Conservation (phyloP, 2,797 vertebrate species). For the Toxotes lorentzi region DNA sequence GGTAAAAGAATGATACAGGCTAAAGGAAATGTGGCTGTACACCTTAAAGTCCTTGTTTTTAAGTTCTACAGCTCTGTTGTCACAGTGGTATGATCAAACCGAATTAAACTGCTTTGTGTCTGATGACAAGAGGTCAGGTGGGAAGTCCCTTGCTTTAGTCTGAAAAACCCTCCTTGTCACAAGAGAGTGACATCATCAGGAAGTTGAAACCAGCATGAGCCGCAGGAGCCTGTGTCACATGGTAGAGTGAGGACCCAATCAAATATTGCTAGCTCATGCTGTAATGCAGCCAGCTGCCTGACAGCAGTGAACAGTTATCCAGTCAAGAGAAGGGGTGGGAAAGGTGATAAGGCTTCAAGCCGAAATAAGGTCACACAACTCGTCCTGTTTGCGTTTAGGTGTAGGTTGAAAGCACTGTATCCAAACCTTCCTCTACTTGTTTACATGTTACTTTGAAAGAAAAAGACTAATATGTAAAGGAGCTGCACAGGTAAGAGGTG, state of each 20-base stretch:
- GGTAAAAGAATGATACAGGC: slow-evolving; percentile 32
- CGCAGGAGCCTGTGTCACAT: slow-evolving; percentile 61
- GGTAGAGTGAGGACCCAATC: slow-evolving; percentile 55
- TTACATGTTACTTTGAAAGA: background rate
- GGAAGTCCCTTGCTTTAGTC: slow-evolving; percentile 68
- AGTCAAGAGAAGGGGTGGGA: background rate
- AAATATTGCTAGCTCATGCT: slow-evolving; percentile 60
- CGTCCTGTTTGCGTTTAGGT: background rate
- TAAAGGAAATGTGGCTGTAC: background rate
- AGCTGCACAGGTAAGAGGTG: background rate
- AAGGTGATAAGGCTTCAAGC: background rate
- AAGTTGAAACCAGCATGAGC: slow-evolving; percentile 67
- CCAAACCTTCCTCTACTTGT: background rate
- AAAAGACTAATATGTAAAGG: background rate
- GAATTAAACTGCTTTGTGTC: slow-evolving; percentile 10
- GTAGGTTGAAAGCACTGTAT: background rate
- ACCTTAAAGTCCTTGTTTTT: background rate
- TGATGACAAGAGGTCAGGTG: slow-evolving; percentile 24
- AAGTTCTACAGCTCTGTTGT: background rate
- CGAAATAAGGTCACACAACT: slow-evolving; percentile 10
- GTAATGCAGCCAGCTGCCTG: slow-evolving; percentile 13
- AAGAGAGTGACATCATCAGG: slow-evolving; percentile 80
- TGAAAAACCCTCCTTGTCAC: slow-evolving; percentile 67
- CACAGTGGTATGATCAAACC: slow-evolving; percentile 4
- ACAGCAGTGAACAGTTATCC: slow-evolving; percentile 14